Percentiles rank a stretch among this genome's conserved stretches.
Evolutionary conservation across 2,113 vertebrate species (phyloP).

Genomic region (Mus pahari): DNA sequence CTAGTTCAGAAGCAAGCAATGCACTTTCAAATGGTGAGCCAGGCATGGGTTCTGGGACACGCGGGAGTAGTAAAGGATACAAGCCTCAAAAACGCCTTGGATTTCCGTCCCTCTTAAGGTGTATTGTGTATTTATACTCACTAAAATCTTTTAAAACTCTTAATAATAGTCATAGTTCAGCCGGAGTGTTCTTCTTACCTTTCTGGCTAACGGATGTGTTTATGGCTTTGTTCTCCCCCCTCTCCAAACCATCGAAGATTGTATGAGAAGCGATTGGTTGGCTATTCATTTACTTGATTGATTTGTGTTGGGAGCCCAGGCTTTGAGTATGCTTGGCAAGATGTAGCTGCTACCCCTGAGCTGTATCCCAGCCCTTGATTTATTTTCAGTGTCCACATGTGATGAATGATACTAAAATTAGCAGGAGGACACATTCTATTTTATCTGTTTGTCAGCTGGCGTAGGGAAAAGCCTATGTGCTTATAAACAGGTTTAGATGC

Average conservation of each 20-base stretch:
- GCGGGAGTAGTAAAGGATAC: neutral
- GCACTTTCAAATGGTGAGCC: neutral
- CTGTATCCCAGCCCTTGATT: neutral
- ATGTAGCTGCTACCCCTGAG: neutral
- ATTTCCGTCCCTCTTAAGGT: neutral
- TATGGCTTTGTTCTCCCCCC: neutral
- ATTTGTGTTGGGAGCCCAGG: neutral
- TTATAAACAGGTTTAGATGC: neutral
- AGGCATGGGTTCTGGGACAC: neutral
- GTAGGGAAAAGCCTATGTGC: neutral
- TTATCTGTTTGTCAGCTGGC: neutral
- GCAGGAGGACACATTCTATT: neutral
- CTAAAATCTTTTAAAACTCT: constrained; percentile 29
- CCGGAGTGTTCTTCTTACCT: neutral
- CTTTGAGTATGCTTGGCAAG: too few relatives aligned
- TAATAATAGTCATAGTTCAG: neutral
- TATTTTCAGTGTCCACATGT: neutral
- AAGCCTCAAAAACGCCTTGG: neutral
- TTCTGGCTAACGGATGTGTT: neutral
- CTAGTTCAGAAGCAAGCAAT: neutral
- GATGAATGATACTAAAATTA: neutral
- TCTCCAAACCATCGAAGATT: neutral
- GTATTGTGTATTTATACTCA: neutral
- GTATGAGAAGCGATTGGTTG: neutral
- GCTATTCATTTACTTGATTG: neutral